Evolutionary conservation across 2,888 invertebrate species (phyloP).

Genomic region (Eupithecia tripunctaria): DNA sequence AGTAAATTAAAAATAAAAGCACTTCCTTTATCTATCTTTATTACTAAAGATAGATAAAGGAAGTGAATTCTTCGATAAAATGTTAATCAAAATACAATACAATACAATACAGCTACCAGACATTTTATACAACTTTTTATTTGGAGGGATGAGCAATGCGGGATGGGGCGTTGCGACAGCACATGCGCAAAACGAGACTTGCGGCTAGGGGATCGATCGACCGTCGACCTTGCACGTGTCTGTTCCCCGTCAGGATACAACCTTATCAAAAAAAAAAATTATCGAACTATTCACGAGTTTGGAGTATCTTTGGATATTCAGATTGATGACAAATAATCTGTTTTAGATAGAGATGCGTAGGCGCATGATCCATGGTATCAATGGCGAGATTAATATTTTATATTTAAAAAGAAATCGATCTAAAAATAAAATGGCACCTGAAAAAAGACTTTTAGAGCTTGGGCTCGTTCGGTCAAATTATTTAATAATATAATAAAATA

Average conservation of each 20-base stretch:
- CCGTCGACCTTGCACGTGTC: conserved; percentile 6
- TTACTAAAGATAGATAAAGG: no score
- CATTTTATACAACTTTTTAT: conserved; percentile 12
- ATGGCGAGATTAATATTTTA: neutral
- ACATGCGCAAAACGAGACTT: conserved; percentile 28
- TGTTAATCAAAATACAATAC: no score
- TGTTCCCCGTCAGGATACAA: no score
- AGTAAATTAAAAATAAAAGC: no score
- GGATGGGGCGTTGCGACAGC: conserved; percentile 29
- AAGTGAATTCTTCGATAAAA: no score
- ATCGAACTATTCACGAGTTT: neutral
- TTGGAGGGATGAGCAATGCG: conserved; percentile 21
- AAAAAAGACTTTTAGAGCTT: neutral
- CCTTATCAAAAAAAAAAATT: neutral
- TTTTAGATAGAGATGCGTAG: neutral
- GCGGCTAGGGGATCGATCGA: conserved; percentile 26
- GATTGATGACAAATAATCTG: neutral
- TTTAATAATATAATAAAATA: no score
- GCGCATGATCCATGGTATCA: neutral
- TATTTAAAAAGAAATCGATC: neutral
- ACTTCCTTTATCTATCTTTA: no score
- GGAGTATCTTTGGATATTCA: neutral
- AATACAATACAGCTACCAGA: no score
- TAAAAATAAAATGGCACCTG: neutral
- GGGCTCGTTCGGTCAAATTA: neutral